Evolutionary conservation across 2,797 vertebrate species (phyloP).

Genomic region (Neopelma chrysocephalum): DNA sequence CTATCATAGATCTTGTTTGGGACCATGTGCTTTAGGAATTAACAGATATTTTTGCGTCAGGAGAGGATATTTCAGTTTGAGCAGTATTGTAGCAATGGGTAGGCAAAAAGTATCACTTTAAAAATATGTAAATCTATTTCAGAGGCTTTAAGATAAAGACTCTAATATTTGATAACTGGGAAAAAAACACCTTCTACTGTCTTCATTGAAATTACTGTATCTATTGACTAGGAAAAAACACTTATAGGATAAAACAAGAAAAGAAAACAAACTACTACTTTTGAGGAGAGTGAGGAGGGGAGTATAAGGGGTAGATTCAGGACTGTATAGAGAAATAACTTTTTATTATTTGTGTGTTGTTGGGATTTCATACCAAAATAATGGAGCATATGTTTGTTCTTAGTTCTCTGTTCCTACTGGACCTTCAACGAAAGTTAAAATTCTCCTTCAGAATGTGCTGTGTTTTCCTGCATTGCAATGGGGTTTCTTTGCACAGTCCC

Average conservation of each 20-base stretch:
- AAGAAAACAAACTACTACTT: not conserved
- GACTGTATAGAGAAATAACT: not conserved
- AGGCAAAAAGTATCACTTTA: not conserved
- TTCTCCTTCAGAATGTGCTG: not conserved
- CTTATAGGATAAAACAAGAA: not conserved
- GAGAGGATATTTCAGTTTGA: not conserved
- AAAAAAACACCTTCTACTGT: not conserved
- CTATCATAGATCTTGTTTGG: not conserved
- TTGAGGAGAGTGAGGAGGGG: accelerated
- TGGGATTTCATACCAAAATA: not conserved
- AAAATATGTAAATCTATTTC: not conserved
- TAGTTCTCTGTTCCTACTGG: not conserved
- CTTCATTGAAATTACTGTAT: not conserved
- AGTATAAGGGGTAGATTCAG: not conserved
- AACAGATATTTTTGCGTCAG: not conserved
- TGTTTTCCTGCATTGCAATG: not conserved
- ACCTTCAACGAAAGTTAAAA: not conserved
- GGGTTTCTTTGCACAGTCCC: not conserved
- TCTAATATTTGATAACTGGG: not conserved
- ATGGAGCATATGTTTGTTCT: not conserved
- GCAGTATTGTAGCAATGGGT: accelerated
- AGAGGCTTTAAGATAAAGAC: not conserved
- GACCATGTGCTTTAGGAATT: not conserved
- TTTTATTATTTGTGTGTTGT: not conserved
- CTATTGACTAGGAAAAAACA: not conserved